Conservation (phyloP, 1,140 invertebrate species). For the Psix sp. region DNA sequence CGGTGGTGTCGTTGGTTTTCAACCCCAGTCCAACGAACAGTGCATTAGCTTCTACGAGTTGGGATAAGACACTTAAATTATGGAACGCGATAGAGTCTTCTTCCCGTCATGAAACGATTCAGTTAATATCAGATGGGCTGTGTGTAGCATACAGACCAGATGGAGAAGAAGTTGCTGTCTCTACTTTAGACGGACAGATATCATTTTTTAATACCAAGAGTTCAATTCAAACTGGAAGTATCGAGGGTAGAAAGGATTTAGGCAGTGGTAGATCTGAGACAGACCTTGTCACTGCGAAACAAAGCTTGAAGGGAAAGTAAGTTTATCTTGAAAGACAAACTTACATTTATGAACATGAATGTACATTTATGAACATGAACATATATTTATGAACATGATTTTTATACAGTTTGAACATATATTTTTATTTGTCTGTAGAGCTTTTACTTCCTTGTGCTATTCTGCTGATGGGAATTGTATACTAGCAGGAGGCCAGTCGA, state of each 20-base stretch:
- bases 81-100: slow-evolving; percentile 94
- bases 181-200: slow-evolving; percentile 93
- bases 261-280: slow-evolving; percentile 88
- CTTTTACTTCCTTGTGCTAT: slow-evolving; percentile 93
- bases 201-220: slow-evolving; percentile 88
- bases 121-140: slow-evolving; percentile 88
- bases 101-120: slow-evolving; percentile 88
- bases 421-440: slow-evolving; percentile 81
- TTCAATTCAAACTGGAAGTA: slow-evolving; percentile 83
- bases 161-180: slow-evolving; percentile 93
- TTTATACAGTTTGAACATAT: background rate
- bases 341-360: no score
- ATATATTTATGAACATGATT: background rate
- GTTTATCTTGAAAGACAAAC: no score
- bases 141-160: slow-evolving; percentile 91
- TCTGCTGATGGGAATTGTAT: slow-evolving; percentile 93
- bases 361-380: no score
- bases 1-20: slow-evolving; percentile 90
- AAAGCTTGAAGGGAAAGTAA: slow-evolving; percentile 89
- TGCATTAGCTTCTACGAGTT: slow-evolving; percentile 90
- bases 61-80: slow-evolving; percentile 94
- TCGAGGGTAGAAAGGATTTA: slow-evolving; percentile 93
- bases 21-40: slow-evolving; percentile 84
- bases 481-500: slow-evolving; percentile 93
- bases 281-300: slow-evolving; percentile 93